These are phyloP conservation scores for Protobothrops flavoviridis DNA, from an alignment of 2,113 vertebrate genomes.

Conservation along the genomic window DNA sequence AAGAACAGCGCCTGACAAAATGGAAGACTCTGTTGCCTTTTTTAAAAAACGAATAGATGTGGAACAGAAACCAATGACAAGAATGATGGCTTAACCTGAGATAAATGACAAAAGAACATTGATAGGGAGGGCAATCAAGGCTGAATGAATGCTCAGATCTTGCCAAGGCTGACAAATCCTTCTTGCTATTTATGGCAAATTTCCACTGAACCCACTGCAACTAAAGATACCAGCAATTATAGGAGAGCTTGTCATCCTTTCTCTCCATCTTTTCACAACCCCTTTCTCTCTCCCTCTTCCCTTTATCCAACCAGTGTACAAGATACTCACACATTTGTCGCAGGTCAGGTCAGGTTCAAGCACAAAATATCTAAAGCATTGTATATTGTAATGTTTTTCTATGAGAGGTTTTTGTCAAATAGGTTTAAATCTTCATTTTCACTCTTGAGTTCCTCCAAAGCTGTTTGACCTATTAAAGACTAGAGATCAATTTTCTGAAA, in stretches of 20 bases:
- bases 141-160: constrained; percentile 55
- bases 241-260: constrained; percentile 13
- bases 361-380: not conserved
- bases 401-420: not conserved
- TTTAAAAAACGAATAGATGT: constrained; percentile 25
- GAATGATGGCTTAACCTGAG: constrained; percentile 55
- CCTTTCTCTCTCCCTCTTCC: not conserved
- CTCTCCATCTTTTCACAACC: not conserved
- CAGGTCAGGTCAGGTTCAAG: not conserved
- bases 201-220: not conserved
- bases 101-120: constrained; percentile 35
- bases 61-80: constrained; percentile 50
- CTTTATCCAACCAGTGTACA: not conserved
- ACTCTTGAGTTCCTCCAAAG: not conserved
- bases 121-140: constrained; percentile 54
- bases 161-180: constrained; percentile 45
- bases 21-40: constrained; percentile 15
- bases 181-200: constrained; percentile 44
- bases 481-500: not conserved
- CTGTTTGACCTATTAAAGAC: not conserved
- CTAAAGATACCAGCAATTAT: constrained; percentile 43
- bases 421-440: constrained; percentile 1
- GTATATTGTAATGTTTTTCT: not conserved
- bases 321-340: not conserved
- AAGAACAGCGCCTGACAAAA: constrained; percentile 47